Evolutionary conservation across 2,888 invertebrate species (phyloP).

Genomic region (Shargacucullia verbasci): DNA sequence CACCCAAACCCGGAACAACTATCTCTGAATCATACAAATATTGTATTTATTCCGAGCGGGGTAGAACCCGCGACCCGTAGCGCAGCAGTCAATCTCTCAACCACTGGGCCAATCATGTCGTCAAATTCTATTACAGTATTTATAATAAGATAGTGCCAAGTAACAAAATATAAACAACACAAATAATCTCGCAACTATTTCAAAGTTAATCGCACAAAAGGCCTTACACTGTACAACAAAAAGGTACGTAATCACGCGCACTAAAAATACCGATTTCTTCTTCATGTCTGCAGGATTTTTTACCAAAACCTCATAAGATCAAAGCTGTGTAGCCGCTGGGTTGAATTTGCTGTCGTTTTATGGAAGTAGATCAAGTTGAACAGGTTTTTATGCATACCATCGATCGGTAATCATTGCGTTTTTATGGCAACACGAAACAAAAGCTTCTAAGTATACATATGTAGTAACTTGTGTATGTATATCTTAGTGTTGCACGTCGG

Average conservation of each 20-base stretch:
- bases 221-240: constrained; percentile 12
- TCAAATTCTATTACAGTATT: too few relatives aligned
- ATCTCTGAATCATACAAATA: too few relatives aligned
- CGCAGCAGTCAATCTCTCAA: too few relatives aligned
- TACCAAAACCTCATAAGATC: constrained; percentile 36
- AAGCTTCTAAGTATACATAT: too few relatives aligned
- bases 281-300: constrained; percentile 32
- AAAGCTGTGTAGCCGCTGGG: constrained; percentile 49
- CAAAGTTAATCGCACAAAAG: constrained; percentile 15
- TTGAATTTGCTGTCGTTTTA: constrained; percentile 60
- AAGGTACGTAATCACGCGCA: constrained; percentile 33
- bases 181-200: constrained; percentile 2
- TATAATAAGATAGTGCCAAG: too few relatives aligned
- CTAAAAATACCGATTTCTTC: constrained; percentile 53
- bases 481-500: too few relatives aligned
- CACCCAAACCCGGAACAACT: too few relatives aligned
- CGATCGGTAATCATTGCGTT: constrained; percentile 38
- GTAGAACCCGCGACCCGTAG: too few relatives aligned
- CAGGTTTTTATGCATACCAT: constrained; percentile 39
- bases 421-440: constrained; percentile 21
- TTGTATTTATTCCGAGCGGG: too few relatives aligned
- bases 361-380: constrained; percentile 63
- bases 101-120: too few relatives aligned
- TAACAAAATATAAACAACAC: neutral
- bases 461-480: too few relatives aligned